These are phyloP conservation scores for Podarcis lilfordi DNA, from an alignment of 2,797 vertebrate genomes.

Conservation along the genomic window DNA sequence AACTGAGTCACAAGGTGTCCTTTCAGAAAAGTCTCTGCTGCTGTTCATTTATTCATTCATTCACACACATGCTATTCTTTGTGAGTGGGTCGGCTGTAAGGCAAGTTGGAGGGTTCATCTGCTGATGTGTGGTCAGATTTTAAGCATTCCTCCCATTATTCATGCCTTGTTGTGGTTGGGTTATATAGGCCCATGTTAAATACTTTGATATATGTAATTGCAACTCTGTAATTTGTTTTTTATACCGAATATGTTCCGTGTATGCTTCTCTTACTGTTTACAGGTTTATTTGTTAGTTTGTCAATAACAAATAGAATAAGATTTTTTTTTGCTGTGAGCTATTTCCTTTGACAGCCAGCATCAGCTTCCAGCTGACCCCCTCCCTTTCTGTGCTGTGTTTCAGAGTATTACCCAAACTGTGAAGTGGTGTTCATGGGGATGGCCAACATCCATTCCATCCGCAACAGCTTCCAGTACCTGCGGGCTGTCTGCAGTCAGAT, in stretches of 20 bases:
- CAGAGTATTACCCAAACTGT: constrained; percentile 99
- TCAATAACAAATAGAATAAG: too few relatives aligned
- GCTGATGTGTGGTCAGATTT: background rate
- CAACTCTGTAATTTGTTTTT: too few relatives aligned
- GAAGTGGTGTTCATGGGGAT: constrained; percentile 99
- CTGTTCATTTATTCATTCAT: background rate
- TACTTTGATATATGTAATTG: too few relatives aligned
- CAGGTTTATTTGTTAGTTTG: too few relatives aligned
- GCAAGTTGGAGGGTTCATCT: background rate
- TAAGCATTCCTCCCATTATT: too few relatives aligned
- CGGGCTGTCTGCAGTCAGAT: constrained; percentile 96
- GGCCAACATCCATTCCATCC: constrained; percentile 99
- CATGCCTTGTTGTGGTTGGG: too few relatives aligned
- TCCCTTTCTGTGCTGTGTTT: background rate
- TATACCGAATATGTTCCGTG: too few relatives aligned
- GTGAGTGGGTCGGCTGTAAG: background rate
- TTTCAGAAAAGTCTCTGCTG: background rate
- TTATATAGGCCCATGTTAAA: too few relatives aligned
- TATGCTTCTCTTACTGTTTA: too few relatives aligned
- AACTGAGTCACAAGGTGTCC: background rate
- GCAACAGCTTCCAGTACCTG: constrained; percentile 97
- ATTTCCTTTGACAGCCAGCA: background rate
- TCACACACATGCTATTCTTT: background rate
- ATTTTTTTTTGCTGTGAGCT: fast-evolving
- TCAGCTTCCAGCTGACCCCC: background rate